A percentile compares a stretch with the other conserved stretches of the same genome.
Evolutionary conservation across 2,113 vertebrate genomes (phyloP).

Genomic region (Urocynchramus pylzowi): DNA sequence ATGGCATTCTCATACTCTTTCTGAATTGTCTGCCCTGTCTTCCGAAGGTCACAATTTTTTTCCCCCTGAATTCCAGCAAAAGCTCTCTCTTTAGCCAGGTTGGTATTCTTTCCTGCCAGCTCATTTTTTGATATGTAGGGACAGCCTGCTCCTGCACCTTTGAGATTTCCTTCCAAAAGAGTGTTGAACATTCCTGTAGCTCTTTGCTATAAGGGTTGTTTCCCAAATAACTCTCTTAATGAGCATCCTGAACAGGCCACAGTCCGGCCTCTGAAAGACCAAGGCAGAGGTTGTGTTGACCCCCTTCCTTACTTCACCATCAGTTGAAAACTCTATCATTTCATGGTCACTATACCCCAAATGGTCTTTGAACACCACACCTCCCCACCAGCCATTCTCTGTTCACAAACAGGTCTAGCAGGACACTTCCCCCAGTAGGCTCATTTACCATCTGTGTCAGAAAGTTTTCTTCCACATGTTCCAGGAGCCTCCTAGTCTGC

Average conservation of each 20-base stretch:
- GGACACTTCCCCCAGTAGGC: background rate
- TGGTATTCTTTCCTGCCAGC: background rate
- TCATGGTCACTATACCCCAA: background rate
- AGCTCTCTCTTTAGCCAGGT: background rate
- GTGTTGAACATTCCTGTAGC: too few relatives aligned
- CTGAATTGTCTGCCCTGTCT: background rate
- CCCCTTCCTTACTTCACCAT: background rate
- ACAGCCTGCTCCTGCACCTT: background rate
- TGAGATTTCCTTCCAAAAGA: background rate
- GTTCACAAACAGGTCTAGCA: background rate
- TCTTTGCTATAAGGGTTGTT: background rate
- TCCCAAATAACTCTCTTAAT: background rate
- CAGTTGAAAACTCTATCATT: background rate
- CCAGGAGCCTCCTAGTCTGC: background rate
- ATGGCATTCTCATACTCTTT: background rate
- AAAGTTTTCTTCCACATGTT: background rate
- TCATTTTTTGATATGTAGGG: rapidly evolving
- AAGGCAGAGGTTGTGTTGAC: background rate
- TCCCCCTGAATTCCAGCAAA: background rate
- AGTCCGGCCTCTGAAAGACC: background rate
- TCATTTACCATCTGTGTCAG: background rate
- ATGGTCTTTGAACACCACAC: background rate
- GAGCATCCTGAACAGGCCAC: background rate
- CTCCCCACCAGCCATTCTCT: background rate
- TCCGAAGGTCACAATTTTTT: background rate